These are phyloP conservation scores for Gallinago undulata DNA, from an alignment of 2,113 vertebrate species.

Conservation along the genomic window DNA sequence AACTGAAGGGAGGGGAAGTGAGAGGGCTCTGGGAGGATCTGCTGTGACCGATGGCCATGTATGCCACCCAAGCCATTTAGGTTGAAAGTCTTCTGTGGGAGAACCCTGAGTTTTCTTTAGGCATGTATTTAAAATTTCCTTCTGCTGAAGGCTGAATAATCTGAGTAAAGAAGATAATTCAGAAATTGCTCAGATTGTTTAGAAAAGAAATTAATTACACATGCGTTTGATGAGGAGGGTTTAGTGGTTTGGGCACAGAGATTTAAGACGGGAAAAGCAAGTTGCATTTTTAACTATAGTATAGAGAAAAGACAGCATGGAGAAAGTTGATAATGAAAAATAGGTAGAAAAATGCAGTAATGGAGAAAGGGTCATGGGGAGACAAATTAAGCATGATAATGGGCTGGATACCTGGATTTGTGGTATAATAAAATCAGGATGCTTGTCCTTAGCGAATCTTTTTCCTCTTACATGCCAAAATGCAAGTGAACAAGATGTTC, in stretches of 20 bases:
- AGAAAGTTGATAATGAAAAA: neutral
- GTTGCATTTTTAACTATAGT: neutral
- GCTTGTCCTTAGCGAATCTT: neutral
- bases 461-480: neutral
- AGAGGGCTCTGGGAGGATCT: neutral
- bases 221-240: neutral
- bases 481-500: neutral
- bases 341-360: neutral
- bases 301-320: neutral
- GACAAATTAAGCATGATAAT: neutral
- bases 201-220: neutral
- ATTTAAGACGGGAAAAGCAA: neutral
- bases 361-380: neutral
- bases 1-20: neutral
- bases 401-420: neutral
- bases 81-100: neutral
- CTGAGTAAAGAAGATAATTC: neutral
- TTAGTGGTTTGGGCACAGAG: neutral
- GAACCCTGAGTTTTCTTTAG: neutral
- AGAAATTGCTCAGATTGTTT: neutral
- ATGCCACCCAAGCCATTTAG: neutral
- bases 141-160: neutral
- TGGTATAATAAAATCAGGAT: neutral
- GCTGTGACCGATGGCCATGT: neutral
- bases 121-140: neutral